These are phyloP conservation scores for Lochmaea capreae DNA, from an alignment of 2,888 invertebrate genomes.

Conservation along the genomic window DNA sequence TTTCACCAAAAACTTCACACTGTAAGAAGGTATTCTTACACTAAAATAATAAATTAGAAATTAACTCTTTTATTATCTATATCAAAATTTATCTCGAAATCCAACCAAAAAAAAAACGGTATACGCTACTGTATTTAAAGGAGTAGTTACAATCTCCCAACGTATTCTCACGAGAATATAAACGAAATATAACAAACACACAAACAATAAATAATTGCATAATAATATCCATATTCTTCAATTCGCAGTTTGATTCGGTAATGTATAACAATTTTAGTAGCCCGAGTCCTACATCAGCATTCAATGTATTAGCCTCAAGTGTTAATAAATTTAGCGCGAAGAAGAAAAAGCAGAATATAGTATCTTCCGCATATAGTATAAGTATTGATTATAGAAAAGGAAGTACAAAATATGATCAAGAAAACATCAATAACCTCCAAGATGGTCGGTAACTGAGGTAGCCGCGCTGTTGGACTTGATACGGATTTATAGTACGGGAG, in stretches of 20 bases:
- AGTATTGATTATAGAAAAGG: constrained; percentile 48
- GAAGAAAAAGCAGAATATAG: constrained; percentile 37
- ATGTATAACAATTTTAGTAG: constrained; percentile 43
- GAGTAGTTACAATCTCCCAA: background rate
- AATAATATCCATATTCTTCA: constrained; percentile 30
- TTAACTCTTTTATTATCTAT: too few species aligned
- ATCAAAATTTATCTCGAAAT: too few species aligned
- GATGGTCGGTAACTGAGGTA: constrained; percentile 55
- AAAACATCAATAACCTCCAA: constrained; percentile 49
- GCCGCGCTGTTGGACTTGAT: constrained; percentile 43
- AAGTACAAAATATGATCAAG: constrained; percentile 51
- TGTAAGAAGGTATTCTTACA: too few species aligned
- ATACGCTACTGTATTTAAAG: too few species aligned
- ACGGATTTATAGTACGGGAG: constrained; percentile 21
- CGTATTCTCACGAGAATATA: background rate
- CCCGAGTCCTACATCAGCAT: constrained; percentile 16
- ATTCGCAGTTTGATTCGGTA: constrained; percentile 42
- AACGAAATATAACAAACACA: constrained; percentile 7
- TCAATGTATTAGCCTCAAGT: constrained; percentile 37
- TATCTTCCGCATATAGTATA: constrained; percentile 46
- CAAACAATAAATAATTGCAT: constrained; percentile 9
- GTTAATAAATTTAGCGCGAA: constrained; percentile 42
- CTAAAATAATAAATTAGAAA: too few species aligned
- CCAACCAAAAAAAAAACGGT: too few species aligned
- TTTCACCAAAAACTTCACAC: too few species aligned